Conservation (phyloP, 2,797 vertebrate species). For the Typhlichthys eigenmanni region DNA sequence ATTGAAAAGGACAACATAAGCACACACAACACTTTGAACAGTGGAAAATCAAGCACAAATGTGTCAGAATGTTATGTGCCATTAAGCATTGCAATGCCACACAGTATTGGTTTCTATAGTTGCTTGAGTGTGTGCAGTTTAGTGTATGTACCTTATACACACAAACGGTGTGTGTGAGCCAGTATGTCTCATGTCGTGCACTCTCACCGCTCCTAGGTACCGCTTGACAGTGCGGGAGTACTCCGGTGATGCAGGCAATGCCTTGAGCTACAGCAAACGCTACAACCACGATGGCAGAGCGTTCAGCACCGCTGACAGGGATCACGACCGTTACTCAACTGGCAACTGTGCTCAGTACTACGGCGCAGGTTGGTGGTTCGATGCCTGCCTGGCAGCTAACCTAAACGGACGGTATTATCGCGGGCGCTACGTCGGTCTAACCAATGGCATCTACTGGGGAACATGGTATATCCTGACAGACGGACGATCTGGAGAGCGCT, state of each 20-base stretch:
- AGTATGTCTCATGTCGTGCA: too few species aligned
- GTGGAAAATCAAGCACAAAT: too few species aligned
- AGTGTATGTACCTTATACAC: too few species aligned
- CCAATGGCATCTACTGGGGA: conserved; percentile 84
- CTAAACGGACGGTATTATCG: conserved; percentile 79
- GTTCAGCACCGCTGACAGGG: conserved; percentile 81
- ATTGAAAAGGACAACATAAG: too few species aligned
- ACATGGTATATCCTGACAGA: conserved; percentile 85
- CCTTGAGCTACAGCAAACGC: conserved; percentile 82
- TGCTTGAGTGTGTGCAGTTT: too few species aligned
- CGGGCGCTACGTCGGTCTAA: conserved; percentile 79
- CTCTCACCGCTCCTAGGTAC: conserved; percentile 51
- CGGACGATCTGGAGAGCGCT: conserved; percentile 77
- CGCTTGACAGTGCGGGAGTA: conserved; percentile 80
- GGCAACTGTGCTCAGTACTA: conserved; percentile 84
- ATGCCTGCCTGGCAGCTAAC: conserved; percentile 83
- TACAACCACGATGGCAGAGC: conserved; percentile 83
- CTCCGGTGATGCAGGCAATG: conserved; percentile 80
- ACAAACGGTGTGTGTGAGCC: too few species aligned
- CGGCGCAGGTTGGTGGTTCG: conserved; percentile 85
- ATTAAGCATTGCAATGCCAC: too few species aligned
- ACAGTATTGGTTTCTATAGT: too few species aligned
- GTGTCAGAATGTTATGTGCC: too few species aligned
- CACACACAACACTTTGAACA: too few species aligned
- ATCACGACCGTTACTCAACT: conserved; percentile 77